Evolutionary conservation across 2,113 vertebrate genomes (phyloP), one percentile per base, ranked within the genome.

Genomic region (Natator depressus): DNA sequence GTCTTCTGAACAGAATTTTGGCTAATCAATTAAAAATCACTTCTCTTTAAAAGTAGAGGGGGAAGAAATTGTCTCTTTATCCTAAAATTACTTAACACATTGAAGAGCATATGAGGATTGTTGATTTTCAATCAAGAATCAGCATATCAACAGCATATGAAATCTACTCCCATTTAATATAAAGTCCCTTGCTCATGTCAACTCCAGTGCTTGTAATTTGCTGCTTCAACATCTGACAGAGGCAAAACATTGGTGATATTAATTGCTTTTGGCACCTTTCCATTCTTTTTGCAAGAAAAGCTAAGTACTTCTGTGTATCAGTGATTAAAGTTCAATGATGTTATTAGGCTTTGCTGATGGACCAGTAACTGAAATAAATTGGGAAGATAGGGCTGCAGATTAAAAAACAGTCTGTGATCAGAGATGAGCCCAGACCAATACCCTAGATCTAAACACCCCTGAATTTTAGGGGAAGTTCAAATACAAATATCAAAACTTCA

Each of bases 331-430:
- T 93, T 65, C 81, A 91, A 57, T 1, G 53, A 94, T 89, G 96
- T 94, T 96, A 95, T 97, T 95, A 93, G 91, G 92, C 79, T 84
- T 62, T 87, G 72, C 62, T 96, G 85, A 92, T n/a, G 82, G 91
- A 92, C 90, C 8, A 46, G 80, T 53, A 80, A 72, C 47, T n/a
- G 35, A 95, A 89, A 95, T 94, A 91, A 96, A 81, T 96, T 94
- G 89, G 72, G 94, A 84, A 90, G 91, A 59, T 25, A 29, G 11
- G 57, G 11, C 2, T 29, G 27, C 11, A 59, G 27, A 13, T 59
- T 59, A 59, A 59, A 59, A 59, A 59, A 13, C 6, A 13, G 55
- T 57, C 25, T 24, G 59, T 35, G 62, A 69, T n/a, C 57, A 59
- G 35, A 69, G 35, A n/a, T 35, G 62, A 69, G 62, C 3, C 35